phyloP scores from a whole-genome alignment of 1,140 invertebrate genomes.

The Sycophaga agraensis region DNA sequence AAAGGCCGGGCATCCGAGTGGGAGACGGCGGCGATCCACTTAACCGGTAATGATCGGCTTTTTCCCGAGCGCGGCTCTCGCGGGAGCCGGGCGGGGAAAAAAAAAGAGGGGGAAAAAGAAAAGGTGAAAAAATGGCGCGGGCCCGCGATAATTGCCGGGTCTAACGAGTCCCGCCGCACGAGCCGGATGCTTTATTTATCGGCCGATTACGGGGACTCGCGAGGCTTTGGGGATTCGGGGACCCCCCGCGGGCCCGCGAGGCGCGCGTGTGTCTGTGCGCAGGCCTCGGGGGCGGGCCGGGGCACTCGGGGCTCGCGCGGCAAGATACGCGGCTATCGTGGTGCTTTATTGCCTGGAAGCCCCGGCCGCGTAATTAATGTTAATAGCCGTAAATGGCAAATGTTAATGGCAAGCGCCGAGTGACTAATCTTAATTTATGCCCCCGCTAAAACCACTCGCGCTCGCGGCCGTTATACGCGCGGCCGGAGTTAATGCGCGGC shows the following conservation, averaged over 20 bases:
- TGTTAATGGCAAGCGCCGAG: conserved; percentile 49
- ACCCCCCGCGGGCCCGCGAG: no score
- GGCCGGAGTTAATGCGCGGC: background rate
- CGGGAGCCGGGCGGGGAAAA: no score
- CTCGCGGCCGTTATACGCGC: background rate
- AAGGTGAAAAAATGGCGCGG: background rate
- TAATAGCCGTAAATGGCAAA: conserved; percentile 47
- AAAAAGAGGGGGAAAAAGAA: background rate
- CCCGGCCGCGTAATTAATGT: conserved; percentile 40
- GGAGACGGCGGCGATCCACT: background rate
- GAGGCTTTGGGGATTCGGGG: no score
- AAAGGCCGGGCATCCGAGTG: no score
- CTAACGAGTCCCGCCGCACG: no score
- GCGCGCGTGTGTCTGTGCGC: no score
- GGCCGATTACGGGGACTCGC: no score
- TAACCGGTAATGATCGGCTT: background rate
- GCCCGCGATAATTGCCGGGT: no score
- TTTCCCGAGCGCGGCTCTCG: no score
- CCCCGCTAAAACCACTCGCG: conserved; percentile 41
- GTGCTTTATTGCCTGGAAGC: conserved; percentile 35
- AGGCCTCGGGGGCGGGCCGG: no score
- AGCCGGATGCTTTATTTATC: no score
- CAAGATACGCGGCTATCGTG: conserved; percentile 24
- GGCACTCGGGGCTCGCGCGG: background rate
- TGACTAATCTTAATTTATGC: conserved; percentile 50